Evolutionary conservation across 53 echinoderm and acorn worm genomes (phyloP), one percentile per base, ranked within the genome.

Genomic region (Paelopatides confundens): DNA sequence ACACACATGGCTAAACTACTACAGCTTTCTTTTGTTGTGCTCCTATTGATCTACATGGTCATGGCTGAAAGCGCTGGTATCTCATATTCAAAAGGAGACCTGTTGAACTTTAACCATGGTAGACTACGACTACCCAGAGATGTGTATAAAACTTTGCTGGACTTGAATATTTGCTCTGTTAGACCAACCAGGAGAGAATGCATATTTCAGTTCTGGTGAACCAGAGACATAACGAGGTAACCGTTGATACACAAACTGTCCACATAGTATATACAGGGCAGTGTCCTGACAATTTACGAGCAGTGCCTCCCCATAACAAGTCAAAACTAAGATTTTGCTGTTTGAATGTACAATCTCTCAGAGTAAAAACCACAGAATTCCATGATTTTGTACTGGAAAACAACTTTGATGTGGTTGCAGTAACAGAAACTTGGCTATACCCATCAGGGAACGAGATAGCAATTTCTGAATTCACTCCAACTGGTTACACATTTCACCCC

Each of bases 341-440:
- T 67, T 67, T 67, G 67, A 67, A 67, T 67, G 67, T 67, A 30
- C 67, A 67, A 67, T 67, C 67, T 30, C 67, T 67, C 13, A 67
- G 67, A 67, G 30, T 30, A 31, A 77, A 87, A 65, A 46, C 88
- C 21, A 66, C 63, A 11, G 65, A 83, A 34, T 83, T 83, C 35
- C 14, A 33, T 35, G 65, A 83, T 15, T 36, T 83, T 62, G 65
- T 83, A 50, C 35, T 37, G 28, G 35, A 34, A 17, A 62, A 83
- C 29, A 83, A 62, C 23, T 24, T 83, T 27, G 83, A 83, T 32
- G 5, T 83, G 10, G 43, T 83, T 83, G 63, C 83, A 12, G 62
- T 83, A 34, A 62, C 63, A 14, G 83, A 83, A 83, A 83, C 83
- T 83, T 83, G 83, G 83, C 65, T 63, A 4, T 63, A 83, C 24